Evolutionary conservation across 1,140 invertebrate species (phyloP).

Genomic region (Drosophila mayri): DNA sequence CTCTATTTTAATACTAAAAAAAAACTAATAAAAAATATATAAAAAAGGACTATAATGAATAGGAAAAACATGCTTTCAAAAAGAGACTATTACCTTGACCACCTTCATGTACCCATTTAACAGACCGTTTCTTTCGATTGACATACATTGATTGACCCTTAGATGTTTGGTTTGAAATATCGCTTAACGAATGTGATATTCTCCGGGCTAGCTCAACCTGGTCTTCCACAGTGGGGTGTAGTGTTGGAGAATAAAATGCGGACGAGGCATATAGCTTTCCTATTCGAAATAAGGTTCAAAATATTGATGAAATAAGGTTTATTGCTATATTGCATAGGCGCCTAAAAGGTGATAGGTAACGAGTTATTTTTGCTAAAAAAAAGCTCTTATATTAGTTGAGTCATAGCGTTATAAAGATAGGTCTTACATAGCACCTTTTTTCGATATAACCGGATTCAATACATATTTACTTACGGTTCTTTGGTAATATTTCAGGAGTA

Average conservation of each 20-base stretch:
- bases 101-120: constrained; percentile 97
- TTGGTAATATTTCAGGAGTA: constrained; percentile 89
- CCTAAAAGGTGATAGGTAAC: constrained; percentile 72
- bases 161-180: constrained; percentile 95
- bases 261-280: constrained; percentile 97
- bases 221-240: constrained; percentile 97
- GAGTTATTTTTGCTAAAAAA: neutral
- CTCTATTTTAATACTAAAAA: neutral
- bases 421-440: constrained; percentile 78
- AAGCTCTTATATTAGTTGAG: constrained; percentile 3
- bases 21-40: neutral
- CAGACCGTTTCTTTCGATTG: constrained; percentile 95
- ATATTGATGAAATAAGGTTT: constrained; percentile 48
- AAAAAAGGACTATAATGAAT: neutral
- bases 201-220: constrained; percentile 95
- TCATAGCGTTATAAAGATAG: neutral
- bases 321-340: neutral
- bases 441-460: neutral
- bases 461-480: constrained; percentile 87
- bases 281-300: constrained; percentile 84
- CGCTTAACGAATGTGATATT: constrained; percentile 96
- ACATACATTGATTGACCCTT: constrained; percentile 98
- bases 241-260: constrained; percentile 94
- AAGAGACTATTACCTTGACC: constrained; percentile 71
- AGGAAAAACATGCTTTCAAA: constrained; percentile 12